Evolutionary conservation across 2,797 vertebrate species (phyloP), one percentile per base, ranked within the genome.

Genomic region (Rhinatrema bivittatum): DNA sequence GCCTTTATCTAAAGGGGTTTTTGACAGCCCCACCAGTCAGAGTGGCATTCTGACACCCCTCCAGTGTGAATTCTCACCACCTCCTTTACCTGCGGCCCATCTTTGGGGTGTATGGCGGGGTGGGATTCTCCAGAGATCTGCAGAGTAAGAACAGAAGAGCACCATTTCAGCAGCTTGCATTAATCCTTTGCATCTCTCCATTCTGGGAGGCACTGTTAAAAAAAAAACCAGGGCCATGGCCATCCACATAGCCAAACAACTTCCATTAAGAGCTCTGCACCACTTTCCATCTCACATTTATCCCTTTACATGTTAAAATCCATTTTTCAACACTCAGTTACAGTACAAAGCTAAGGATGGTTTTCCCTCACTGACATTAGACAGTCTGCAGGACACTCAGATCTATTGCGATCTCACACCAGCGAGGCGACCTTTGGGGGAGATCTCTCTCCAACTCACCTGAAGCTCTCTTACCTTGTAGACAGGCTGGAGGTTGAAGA

Each of bases 81-180:
- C 7, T 9, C 26, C 63, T 82, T 82, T 62, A 94, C 93, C 90
- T 91, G 72, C 89, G 91, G 25, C 81, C 81, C 66, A 89, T 87
- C 34, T 87, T 91, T 20, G 93, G 93, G 1, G 93, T 97, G 78
- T 87, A 95, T 9, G 92, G 91, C 13, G 93, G 92, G 5, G 93
- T 94, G 45, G 90, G 88, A 60, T 93, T 97, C 65, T 95, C 93
- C 56, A 94, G 76, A 6, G 91, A 97, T 76, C 93, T 95, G 75
- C 42, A 61, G 62, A 50, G 10, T 18, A 35, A 47, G n/a, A 56
- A 56, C 2, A 16, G 6, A 5, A 32, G 16, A 32, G 27, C 32
- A 54, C 41, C 5, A 3, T 16, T 9, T 2, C 1, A 0, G 28
- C 3, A 0, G 7, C n/a, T 9, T 20, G 21, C 2, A 1, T 16